These are phyloP conservation scores for Oscheius myriophilus DNA, from an alignment of 2,888 invertebrate species.

Conservation along the genomic window DNA sequence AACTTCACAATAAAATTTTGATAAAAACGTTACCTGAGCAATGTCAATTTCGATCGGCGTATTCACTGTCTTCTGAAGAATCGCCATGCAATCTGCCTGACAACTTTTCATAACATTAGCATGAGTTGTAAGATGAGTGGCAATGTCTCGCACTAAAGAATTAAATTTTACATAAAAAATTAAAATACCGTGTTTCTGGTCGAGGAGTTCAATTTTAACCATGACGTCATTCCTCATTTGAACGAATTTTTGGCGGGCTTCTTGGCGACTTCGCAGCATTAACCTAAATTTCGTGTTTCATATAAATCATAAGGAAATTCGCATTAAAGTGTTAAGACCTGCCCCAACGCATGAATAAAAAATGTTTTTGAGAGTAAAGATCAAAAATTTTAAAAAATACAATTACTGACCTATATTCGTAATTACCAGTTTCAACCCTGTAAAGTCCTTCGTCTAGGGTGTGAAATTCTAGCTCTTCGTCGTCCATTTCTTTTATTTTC, in stretches of 20 bases:
- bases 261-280: constrained; percentile 92
- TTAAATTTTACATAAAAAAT: neutral
- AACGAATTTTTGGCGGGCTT: constrained; percentile 83
- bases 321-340: neutral
- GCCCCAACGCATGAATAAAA: too few relatives aligned
- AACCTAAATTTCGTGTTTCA: constrained; percentile 75
- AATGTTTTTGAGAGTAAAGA: too few relatives aligned
- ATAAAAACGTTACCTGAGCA: constrained; percentile 31
- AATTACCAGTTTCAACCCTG: constrained; percentile 97
- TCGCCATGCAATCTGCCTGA: constrained; percentile 77
- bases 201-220: constrained; percentile 94
- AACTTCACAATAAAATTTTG: too few relatives aligned
- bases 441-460: constrained; percentile 90
- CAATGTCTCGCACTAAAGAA: constrained; percentile 84
- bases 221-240: constrained; percentile 84
- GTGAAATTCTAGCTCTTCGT: constrained; percentile 77
- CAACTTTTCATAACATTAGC: constrained; percentile 84
- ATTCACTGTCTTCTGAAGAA: constrained; percentile 43
- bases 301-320: too few relatives aligned
- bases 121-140: constrained; percentile 80
- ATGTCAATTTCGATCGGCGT: constrained; percentile 56
- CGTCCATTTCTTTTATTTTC: constrained; percentile 99
- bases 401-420: constrained; percentile 84
- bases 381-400: too few relatives aligned
- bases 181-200: constrained; percentile 86